phyloP scores from a whole-genome alignment of 2,888 invertebrate genomes.

The Resseliella maxima region DNA sequence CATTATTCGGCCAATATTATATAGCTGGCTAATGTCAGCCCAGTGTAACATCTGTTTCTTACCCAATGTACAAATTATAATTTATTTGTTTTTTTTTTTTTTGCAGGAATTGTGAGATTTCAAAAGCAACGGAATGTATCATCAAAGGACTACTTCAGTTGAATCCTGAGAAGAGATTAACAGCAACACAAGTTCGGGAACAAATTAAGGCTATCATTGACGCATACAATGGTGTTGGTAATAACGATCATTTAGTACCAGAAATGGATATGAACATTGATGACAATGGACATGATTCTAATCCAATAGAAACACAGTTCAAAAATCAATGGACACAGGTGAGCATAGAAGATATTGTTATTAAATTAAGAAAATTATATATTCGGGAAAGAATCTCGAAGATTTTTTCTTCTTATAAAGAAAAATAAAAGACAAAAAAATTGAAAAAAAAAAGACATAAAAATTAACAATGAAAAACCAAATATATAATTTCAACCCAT shows the following conservation, averaged over 20 bases:
- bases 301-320: background rate
- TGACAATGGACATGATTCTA: background rate
- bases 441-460: no score
- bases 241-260: slow-evolving; percentile 34
- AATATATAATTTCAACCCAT: slow-evolving; percentile 59
- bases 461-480: no score
- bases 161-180: slow-evolving; percentile 75
- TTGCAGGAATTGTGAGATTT: slow-evolving; percentile 57
- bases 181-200: slow-evolving; percentile 73
- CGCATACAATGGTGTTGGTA: slow-evolving; percentile 52
- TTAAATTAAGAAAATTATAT: no score
- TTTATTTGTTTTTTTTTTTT: slow-evolving; percentile 10
- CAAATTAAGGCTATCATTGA: slow-evolving; percentile 58
- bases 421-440: no score
- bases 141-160: slow-evolving; percentile 76
- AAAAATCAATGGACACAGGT: background rate
- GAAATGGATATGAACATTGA: background rate
- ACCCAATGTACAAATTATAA: no score
- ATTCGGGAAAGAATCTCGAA: no score
- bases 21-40: no score
- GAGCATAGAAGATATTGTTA: background rate
- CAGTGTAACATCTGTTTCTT: no score
- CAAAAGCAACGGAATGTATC: slow-evolving; percentile 65
- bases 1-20: no score
- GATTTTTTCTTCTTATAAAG: no score